Conservation (phyloP, 2,113 vertebrate genomes). For the Bambusicola thoracicus region DNA sequence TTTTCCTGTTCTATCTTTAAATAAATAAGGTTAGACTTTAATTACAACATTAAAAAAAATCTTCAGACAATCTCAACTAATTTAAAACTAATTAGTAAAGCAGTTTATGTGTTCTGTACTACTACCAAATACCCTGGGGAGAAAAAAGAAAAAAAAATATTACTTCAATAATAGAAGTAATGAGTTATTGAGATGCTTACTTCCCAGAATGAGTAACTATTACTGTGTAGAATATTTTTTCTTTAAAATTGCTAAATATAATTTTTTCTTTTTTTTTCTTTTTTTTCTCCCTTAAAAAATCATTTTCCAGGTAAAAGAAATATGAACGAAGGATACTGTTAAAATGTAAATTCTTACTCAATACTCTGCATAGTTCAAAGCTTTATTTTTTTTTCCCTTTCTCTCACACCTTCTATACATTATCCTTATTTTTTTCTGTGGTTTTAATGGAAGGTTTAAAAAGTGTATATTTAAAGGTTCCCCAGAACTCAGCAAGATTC, state of each 20-base stretch:
- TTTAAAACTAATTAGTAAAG: slow-evolving; percentile 27
- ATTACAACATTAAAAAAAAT: neutral
- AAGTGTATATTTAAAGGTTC: neutral
- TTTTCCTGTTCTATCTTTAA: slow-evolving; percentile 5
- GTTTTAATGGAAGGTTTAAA: neutral
- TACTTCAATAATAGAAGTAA: neutral
- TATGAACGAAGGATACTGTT: neutral
- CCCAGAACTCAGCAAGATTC: neutral
- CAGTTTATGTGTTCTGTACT: neutral
- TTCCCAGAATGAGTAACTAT: neutral
- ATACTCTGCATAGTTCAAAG: neutral
- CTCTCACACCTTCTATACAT: neutral
- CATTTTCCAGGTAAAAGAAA: neutral
- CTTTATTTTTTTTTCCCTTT: neutral
- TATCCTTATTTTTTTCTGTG: neutral
- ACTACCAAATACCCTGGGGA: neutral
- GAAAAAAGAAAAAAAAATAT: neutral
- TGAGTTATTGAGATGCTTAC: neutral
- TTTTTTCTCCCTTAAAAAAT: neutral
- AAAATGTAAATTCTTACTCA: neutral
- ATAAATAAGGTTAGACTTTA: slow-evolving; percentile 37
- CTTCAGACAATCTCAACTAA: slow-evolving; percentile 4
- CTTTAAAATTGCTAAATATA: neutral
- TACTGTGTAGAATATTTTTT: neutral
- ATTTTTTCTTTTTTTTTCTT: neutral